Conservation (phyloP, 2,797 vertebrate genomes). For the Gymnothorax javanicus region DNA sequence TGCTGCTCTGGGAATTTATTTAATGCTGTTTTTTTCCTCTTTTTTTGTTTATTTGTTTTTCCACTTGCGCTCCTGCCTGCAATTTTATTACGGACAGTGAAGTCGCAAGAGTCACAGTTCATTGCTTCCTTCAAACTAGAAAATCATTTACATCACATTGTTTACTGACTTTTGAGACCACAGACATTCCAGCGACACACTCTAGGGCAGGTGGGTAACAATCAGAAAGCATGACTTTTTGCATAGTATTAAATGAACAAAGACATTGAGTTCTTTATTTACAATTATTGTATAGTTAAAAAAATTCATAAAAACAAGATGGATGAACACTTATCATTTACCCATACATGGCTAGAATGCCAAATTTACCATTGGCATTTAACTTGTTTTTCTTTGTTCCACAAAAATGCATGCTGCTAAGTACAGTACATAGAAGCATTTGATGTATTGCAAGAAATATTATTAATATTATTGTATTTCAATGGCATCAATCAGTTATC, state of each 20-base stretch:
- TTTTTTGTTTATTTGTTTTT: constrained; percentile 65
- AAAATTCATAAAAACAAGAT: constrained; percentile 99
- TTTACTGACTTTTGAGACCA: constrained; percentile 84
- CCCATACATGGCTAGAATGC: constrained; percentile 93
- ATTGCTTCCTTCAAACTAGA: constrained; percentile 79
- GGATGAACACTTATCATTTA: constrained; percentile 94
- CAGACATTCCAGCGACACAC: constrained; percentile 93
- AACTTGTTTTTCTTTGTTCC: constrained; percentile 81
- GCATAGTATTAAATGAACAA: constrained; percentile 99
- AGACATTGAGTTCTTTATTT: constrained; percentile 99
- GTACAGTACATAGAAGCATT: constrained; percentile 94
- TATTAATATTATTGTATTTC: constrained; percentile 64
- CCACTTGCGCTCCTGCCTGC: constrained; percentile 83
- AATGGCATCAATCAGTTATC: constrained; percentile 46
- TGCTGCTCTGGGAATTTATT: constrained; percentile 94
- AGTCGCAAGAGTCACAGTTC: constrained; percentile 86
- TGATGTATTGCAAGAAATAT: constrained; percentile 89
- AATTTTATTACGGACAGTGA: constrained; percentile 83
- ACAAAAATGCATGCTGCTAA: constrained; percentile 98
- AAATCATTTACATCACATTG: constrained; percentile 90
- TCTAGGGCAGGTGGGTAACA: constrained; percentile 84
- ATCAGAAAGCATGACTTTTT: constrained; percentile 97
- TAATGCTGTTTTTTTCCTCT: constrained; percentile 64
- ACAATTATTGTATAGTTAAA: constrained; percentile 99
- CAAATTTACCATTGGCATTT: constrained; percentile 85